Evolutionary conservation across 2,113 vertebrate species (phyloP).

Genomic region (Spea bombifrons): DNA sequence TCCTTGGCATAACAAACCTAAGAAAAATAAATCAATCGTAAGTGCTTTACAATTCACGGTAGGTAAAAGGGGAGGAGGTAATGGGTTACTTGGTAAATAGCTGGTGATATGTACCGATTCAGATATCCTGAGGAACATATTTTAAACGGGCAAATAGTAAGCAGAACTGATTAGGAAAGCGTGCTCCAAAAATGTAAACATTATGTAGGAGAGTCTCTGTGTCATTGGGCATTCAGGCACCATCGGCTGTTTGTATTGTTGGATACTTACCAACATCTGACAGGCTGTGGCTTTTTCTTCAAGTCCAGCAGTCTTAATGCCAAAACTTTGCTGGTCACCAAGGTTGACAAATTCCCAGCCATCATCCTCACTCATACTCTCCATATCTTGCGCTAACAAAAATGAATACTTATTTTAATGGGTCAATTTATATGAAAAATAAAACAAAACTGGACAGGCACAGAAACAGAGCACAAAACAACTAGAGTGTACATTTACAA

Average conservation of each 20-base stretch:
- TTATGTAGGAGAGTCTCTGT: no score
- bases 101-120: no score
- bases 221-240: no score
- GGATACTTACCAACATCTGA: constrained; percentile 89
- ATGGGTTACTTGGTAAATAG: no score
- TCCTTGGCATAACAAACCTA: constrained; percentile 98
- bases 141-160: background rate
- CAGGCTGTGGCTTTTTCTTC: constrained; percentile 98
- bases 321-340: constrained; percentile 97
- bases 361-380: constrained; percentile 96
- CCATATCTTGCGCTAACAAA: constrained; percentile 92
- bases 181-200: background rate
- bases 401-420: background rate
- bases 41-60: no score
- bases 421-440: no score
- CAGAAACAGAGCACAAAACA: no score
- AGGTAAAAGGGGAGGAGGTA: no score
- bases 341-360: constrained; percentile 98
- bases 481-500: no score
- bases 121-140: no score
- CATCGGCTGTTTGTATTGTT: background rate
- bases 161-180: background rate
- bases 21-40: constrained; percentile 44
- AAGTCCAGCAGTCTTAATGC: constrained; percentile 95
- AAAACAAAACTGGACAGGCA: no score